These are phyloP conservation scores for Spea multiplicata DNA, from an alignment of 2,113 vertebrate genomes.

Conservation along the genomic window DNA sequence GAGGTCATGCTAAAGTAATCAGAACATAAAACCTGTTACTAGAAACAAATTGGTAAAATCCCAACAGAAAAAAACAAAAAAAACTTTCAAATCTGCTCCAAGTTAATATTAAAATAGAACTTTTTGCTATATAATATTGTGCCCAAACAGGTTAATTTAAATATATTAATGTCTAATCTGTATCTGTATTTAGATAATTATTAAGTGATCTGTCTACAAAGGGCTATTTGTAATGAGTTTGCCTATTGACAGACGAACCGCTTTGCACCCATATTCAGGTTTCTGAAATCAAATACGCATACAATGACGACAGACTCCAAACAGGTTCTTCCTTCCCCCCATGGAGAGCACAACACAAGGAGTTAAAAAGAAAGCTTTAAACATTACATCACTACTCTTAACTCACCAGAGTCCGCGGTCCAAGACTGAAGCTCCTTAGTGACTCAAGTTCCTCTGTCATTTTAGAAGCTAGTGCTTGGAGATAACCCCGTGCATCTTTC, in stretches of 20 bases:
- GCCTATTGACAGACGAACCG: no score
- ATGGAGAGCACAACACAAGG: no score
- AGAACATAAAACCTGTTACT: slow-evolving; percentile 31
- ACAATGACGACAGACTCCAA: no score
- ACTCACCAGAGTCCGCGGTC: slow-evolving; percentile 83
- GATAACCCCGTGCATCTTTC: slow-evolving; percentile 94
- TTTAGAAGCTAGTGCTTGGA: slow-evolving; percentile 93
- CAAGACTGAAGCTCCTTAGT: slow-evolving; percentile 83
- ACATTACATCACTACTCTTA: not conserved
- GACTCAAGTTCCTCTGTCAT: slow-evolving; percentile 96
- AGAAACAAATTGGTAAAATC: not conserved
- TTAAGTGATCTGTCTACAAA: no score
- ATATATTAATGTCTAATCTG: not conserved
- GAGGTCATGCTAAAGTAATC: slow-evolving; percentile 37
- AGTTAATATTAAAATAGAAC: no score
- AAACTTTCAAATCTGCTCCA: no score
- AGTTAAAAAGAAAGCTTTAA: no score
- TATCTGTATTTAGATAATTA: no score
- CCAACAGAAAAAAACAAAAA: not conserved
- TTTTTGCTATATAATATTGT: not conserved
- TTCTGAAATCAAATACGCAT: no score
- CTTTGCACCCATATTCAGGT: no score
- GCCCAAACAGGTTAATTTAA: not conserved
- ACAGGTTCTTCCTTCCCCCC: no score
- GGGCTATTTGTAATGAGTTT: no score